Base-by-base conservation (phyloP, 2,797 vertebrate species). In the Yasuhikotakia modesta region DNA sequence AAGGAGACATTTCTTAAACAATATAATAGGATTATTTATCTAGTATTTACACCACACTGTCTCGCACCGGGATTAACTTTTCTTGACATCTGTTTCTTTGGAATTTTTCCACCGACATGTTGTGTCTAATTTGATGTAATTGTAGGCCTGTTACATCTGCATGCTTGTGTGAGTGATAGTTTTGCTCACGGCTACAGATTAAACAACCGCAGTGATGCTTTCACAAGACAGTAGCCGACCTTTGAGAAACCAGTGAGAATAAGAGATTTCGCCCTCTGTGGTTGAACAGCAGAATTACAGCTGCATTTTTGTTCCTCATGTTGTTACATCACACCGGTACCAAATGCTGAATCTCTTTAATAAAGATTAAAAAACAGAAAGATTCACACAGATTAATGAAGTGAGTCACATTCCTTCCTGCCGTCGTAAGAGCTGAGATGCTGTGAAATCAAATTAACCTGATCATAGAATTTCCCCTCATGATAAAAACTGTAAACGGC, bases 321-420 rank as follows among this genome's bases (percentile, higher is more conserved):
- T n/a, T n/a, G n/a, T n/a, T n/a, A n/a, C n/a, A n/a, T n/a, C n/a
- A n/a, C 60, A 70, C 68, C 52, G 24, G 27, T 35, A 17, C 61
- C 53, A 68, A 70, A 35, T 39, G 57, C 21, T 79, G 46, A 70
- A 76, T 78, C 45, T 43, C n/a, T n/a, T 77, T 70, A 67, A 76
- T 66, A 24, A 53, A 48, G 73, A 64, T 75, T 75, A 43, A 19
- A 27, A 50, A 48, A n/a, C n/a, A n/a, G n/a, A n/a, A n/a, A n/a
- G 16, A 55, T 24, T 57, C 21, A 70, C 35, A 72, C 16, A 75
- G 79, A 88, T 82, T 74, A 84, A 87, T 88, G 86, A 82, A 82
- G 71, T 69, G 71, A 19, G 77, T 76, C 64, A 55, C 88, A 91
- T 92, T 91, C 88, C 83, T 92, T 92, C 89, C 88, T 76, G 57